Evolutionary conservation across 2,888 invertebrate genomes (phyloP).

Genomic region (Acheta domesticus): DNA sequence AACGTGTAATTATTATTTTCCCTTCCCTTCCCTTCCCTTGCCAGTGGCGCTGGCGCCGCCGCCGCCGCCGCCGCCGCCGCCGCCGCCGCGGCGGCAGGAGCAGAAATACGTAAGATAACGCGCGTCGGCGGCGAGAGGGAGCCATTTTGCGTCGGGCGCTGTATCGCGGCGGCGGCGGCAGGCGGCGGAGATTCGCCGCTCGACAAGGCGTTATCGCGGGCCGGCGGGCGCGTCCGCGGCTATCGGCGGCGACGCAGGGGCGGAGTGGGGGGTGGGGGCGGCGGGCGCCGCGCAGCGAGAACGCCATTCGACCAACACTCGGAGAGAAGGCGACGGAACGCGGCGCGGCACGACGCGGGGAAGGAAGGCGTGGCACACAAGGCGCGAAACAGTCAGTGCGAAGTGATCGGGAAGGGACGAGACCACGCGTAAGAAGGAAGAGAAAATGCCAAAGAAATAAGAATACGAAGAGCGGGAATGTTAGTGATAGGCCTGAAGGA

Average conservation of each 20-base stretch:
- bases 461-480: too few relatives aligned
- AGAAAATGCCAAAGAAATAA: too few relatives aligned
- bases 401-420: too few relatives aligned
- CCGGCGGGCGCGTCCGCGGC: background rate
- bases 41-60: too few relatives aligned
- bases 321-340: too few relatives aligned
- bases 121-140: background rate
- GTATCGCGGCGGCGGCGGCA: background rate
- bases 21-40: too few relatives aligned
- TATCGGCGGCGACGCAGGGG: background rate
- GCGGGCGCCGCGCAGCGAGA: background rate
- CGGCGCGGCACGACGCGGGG: too few relatives aligned
- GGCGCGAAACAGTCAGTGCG: too few relatives aligned
- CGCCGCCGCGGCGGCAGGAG: background rate
- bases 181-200: background rate
- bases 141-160: background rate
- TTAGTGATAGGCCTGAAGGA: too few relatives aligned
- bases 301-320: background rate
- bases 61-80: background rate
- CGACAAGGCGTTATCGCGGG: slow-evolving; percentile 5
- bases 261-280: background rate
- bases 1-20: background rate
- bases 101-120: background rate
- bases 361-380: too few relatives aligned
- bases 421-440: too few relatives aligned